Percentiles rank a stretch among this genome's conserved stretches.
phyloP scores from a whole-genome alignment of 2,797 vertebrate species.

The Avahi laniger region DNA sequence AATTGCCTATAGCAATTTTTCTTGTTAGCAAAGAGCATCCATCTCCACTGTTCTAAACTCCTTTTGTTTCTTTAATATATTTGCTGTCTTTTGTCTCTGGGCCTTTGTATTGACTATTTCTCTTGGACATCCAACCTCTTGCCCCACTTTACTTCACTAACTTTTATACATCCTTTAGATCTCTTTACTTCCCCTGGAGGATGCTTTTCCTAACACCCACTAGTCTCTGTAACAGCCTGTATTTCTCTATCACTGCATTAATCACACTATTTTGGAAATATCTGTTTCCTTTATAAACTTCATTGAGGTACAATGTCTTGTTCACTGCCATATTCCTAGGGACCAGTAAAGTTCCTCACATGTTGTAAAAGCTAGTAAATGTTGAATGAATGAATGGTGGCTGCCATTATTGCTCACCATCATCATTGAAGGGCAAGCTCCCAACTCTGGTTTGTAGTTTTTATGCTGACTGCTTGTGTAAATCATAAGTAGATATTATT shows the following conservation, averaged over 20 bases:
- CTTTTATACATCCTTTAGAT: not conserved
- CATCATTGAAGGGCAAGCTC: not conserved
- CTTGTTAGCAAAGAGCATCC: not conserved
- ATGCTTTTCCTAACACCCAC: not conserved
- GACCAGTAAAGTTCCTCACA: not conserved
- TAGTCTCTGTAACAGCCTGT: not conserved
- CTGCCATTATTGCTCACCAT: slow-evolving; percentile 31
- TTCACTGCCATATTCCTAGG: not conserved
- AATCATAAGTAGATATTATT: not conserved
- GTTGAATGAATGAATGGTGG: slow-evolving; percentile 25
- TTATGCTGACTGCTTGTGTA: slow-evolving; percentile 17
- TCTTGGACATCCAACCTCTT: not conserved
- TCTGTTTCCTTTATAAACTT: not conserved
- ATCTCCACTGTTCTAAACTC: slow-evolving; percentile 19
- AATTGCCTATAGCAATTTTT: slow-evolving; percentile 28
- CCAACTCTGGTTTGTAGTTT: slow-evolving; percentile 4
- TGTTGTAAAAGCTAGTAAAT: not conserved
- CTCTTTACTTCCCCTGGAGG: not conserved
- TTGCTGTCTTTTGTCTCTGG: slow-evolving; percentile 33
- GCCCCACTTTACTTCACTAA: not conserved
- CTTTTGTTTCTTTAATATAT: slow-evolving; percentile 39
- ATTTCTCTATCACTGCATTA: not conserved
- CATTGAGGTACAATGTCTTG: not conserved
- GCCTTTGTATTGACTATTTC: slow-evolving; percentile 34
- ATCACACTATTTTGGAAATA: not conserved